phyloP scores from a whole-genome alignment of 2,113 vertebrate genomes.

The Plecturocebus donacophilus region DNA sequence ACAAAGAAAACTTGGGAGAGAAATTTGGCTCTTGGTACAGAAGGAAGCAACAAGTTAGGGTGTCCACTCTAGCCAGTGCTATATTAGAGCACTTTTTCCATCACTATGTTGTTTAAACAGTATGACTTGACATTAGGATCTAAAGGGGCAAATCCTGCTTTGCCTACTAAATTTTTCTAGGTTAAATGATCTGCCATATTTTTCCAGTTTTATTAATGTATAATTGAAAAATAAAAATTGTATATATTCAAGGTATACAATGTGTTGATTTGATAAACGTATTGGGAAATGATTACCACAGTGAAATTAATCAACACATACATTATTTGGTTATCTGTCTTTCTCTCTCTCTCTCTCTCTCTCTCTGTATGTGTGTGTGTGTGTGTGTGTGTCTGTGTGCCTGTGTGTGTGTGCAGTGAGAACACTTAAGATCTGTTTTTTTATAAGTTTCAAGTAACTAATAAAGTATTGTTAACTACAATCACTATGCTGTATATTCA shows the following conservation, averaged over 20 bases:
- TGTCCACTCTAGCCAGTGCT: neutral
- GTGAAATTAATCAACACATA: neutral
- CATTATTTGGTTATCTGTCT: neutral
- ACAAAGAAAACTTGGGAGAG: neutral
- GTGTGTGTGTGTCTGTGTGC: neutral
- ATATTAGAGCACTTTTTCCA: neutral
- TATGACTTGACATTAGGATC: neutral
- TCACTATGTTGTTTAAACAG: neutral
- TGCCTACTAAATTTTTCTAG: neutral
- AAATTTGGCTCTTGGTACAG: neutral
- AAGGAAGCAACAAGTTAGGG: neutral
- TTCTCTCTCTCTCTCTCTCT: neutral
- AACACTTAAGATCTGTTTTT: neutral
- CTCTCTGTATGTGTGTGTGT: neutral
- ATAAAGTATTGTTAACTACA: neutral
- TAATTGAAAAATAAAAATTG: neutral
- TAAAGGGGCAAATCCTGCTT: neutral
- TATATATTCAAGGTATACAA: neutral
- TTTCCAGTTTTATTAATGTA: neutral
- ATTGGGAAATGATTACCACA: neutral
- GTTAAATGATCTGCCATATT: neutral
- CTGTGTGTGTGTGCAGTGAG: neutral
- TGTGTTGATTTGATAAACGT: neutral
- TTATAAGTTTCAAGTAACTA: constrained; percentile 2
- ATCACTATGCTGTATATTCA: neutral